Evolutionary conservation across 2,113 vertebrate species (phyloP), one percentile per base, ranked within the genome.

Genomic region (Nematolebias whitei): DNA sequence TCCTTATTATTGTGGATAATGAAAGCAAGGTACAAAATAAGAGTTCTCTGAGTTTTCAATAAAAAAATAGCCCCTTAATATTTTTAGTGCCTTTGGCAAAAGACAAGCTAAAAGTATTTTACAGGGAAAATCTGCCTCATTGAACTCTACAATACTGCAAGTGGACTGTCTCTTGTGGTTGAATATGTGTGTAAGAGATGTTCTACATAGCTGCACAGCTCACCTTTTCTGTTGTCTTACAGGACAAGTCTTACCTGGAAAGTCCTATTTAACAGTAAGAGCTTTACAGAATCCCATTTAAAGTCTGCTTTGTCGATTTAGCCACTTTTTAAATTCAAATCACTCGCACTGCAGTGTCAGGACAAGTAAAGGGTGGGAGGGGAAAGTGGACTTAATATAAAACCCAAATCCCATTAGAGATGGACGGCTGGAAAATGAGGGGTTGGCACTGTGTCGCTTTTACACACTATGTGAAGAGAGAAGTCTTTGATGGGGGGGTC

Each of bases 401-500:
- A 89, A 91, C 87, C 89, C 78, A 91, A 92, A 92, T 93, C 92
- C 90, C 92, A 91, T 94, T 93, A 92, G 91, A 92, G 87, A 88
- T 74, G 82, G 88, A 85, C 90, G 60, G 66, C 63, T 68, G 83
- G 87, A 90, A 92, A 91, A 90, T 89, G 89, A 92, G 87, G 84
- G 85, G 75, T 56, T 88, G 88, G 84, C 85, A 78, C 90, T 74
- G 72, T 74, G 87, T 89, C 71, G 83, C 78, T 72, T 89, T 85
- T 80, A 80, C 76, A 48, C 69, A 59, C 77, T 56, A 87, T 84
- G 74, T 80, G 85, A 89, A 74, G 77, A 85, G 88, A 80, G 79
- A 77, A 72, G 80, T 91, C 84, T 91, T 89, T 93, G 92, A 94
- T 92, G 88, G 88, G 88, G 88, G 87, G 93, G 93, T 92, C 92